These are phyloP conservation scores for Hydriomena furcata DNA, from an alignment of 2,888 invertebrate species.

Conservation along the genomic window DNA sequence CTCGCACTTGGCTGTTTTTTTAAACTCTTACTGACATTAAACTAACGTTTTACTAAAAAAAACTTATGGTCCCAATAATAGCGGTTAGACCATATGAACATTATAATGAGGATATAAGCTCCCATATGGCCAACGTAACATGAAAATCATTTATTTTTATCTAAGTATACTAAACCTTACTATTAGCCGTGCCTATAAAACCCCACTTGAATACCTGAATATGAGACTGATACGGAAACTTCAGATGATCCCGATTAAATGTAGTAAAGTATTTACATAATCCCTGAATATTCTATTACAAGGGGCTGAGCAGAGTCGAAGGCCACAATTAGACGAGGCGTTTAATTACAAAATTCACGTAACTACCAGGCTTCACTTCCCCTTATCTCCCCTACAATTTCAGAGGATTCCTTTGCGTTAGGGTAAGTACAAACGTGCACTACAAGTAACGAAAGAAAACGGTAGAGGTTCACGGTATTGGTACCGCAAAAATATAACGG, in stretches of 20 bases:
- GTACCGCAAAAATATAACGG: no score
- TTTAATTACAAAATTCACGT: conserved; percentile 80
- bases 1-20: no score
- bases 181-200: conserved; percentile 15
- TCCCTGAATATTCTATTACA: conserved; percentile 48
- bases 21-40: no score
- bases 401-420: conserved; percentile 65
- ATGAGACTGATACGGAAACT: conserved; percentile 17
- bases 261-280: conserved; percentile 26
- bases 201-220: conserved; percentile 30
- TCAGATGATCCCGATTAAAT: conserved; percentile 30
- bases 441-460: no score
- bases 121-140: no score
- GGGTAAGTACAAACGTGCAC: conserved; percentile 6
- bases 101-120: no score
- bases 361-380: conserved; percentile 75
- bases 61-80: no score
- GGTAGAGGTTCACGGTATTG: no score
- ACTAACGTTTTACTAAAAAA: no score
- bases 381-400: conserved; percentile 71
- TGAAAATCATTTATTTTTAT: not conserved
- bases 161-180: not conserved
- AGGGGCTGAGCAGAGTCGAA: conserved; percentile 64
- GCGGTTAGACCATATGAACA: no score
- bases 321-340: conserved; percentile 79